Conservation (phyloP, 2,113 vertebrate species). For the Seriola aureovittata region DNA sequence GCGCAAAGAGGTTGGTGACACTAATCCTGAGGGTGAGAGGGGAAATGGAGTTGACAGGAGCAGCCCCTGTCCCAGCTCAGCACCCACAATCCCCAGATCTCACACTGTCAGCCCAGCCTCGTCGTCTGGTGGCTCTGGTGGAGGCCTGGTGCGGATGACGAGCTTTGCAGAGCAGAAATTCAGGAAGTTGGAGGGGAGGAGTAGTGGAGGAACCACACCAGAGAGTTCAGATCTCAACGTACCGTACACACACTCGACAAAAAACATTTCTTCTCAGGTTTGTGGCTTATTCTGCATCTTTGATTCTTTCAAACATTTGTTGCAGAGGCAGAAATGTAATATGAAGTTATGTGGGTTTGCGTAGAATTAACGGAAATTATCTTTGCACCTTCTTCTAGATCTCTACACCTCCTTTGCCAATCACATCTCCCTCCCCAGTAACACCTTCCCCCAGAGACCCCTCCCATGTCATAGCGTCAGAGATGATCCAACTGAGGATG, state of each 20-base stretch:
- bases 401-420: conserved; percentile 73
- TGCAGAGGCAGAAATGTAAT: background rate
- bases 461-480: conserved; percentile 93
- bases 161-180: conserved; percentile 99
- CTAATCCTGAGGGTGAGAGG: conserved; percentile 24
- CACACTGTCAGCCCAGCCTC: conserved; percentile 92
- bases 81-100: conserved; percentile 88
- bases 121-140: conserved; percentile 90
- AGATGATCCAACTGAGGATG: conserved; percentile 98
- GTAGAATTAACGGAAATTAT: background rate
- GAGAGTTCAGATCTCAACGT: conserved; percentile 93
- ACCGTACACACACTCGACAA: conserved; percentile 85
- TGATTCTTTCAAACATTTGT: background rate
- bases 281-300: conserved; percentile 5
- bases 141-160: conserved; percentile 93
- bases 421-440: conserved; percentile 75
- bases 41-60: conserved; percentile 79
- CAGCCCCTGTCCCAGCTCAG: conserved; percentile 89
- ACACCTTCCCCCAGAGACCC: conserved; percentile 87
- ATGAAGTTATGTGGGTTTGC: background rate
- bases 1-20: conserved; percentile 18
- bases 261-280: conserved; percentile 87
- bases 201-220: conserved; percentile 95
- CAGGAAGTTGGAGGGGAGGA: conserved; percentile 91
- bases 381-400: conserved; percentile 57